A percentile compares a stretch with the other conserved stretches of the same genome.
Evolutionary conservation across 2,113 vertebrate genomes (phyloP).

Genomic region (Paratilapia polleni): DNA sequence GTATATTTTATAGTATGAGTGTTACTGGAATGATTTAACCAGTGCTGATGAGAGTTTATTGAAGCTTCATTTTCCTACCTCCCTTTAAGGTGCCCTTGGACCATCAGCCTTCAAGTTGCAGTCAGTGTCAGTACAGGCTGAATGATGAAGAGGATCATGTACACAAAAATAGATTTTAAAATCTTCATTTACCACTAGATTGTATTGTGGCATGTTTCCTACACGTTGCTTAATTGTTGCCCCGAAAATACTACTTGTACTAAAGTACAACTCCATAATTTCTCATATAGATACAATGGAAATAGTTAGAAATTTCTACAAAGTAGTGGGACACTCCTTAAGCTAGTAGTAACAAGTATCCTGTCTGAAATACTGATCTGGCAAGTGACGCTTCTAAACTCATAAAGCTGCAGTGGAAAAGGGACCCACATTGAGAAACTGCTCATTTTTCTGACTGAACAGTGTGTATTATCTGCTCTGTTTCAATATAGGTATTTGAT

Average conservation of each 20-base stretch:
- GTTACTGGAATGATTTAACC: not conserved
- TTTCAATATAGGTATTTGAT: fast-evolving
- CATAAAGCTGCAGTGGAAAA: fast-evolving
- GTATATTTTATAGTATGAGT: fast-evolving
- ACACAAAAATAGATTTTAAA: fast-evolving
- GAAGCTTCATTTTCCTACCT: fast-evolving
- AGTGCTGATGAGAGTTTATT: too few species aligned
- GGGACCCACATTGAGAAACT: not conserved
- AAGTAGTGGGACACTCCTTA: not conserved
- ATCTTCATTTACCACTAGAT: too few species aligned
- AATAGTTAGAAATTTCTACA: fast-evolving
- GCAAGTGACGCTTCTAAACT: not conserved
- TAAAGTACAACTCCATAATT: not conserved
- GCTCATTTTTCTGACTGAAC: not conserved
- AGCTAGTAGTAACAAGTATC: not conserved
- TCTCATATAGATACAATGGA: not conserved
- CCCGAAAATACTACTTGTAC: not conserved
- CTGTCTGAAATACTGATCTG: not conserved
- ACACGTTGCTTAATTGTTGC: not conserved
- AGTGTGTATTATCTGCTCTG: not conserved
- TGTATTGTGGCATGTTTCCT: not conserved
- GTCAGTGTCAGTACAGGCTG: not conserved
- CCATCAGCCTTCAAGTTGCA: not conserved
- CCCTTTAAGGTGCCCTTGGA: not conserved
- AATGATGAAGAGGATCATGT: not conserved